phyloP scores from a whole-genome alignment of 2,888 invertebrate genomes.

The Tetramorium bicarinatum region DNA sequence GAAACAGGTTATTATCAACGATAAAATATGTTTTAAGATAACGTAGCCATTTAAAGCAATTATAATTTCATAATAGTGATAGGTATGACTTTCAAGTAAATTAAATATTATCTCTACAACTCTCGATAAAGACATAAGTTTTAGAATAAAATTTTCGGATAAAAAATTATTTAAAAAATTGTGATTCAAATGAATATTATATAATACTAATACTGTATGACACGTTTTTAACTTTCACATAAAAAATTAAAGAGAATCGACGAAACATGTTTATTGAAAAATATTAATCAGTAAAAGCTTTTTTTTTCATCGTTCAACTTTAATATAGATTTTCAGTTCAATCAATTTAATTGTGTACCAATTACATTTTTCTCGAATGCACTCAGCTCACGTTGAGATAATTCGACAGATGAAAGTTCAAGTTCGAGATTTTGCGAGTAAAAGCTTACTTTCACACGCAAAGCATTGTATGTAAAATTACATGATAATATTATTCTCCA shows the following conservation, averaged over 20 bases:
- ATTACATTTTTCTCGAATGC: not conserved
- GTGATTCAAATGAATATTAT: not conserved
- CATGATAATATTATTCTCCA: constrained; percentile 10
- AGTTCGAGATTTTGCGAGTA: not conserved
- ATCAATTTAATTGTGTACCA: not conserved
- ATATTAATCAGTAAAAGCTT: not conserved
- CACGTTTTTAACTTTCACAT: not conserved
- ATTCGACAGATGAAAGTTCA: not conserved
- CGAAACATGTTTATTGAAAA: not conserved
- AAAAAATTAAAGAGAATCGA: not conserved
- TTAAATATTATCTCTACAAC: not conserved
- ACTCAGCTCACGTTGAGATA: not conserved
- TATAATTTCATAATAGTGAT: constrained; percentile 3
- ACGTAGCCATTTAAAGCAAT: constrained; percentile 10
- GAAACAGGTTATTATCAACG: not conserved
- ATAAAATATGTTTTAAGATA: constrained; percentile 2
- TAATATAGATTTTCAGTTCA: not conserved
- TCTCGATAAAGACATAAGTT: not conserved
- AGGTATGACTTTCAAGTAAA: not conserved
- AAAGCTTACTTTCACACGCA: not conserved
- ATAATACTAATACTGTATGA: not conserved
- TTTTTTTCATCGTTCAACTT: not conserved
- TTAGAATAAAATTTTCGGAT: not conserved
- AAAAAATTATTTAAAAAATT: constrained; percentile 3
- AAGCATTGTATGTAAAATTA: not conserved